A percentile compares a stretch with the other conserved stretches of the same genome.
Evolutionary conservation across 2,888 invertebrate genomes (phyloP).

Genomic region (Pterostichus madidus): DNA sequence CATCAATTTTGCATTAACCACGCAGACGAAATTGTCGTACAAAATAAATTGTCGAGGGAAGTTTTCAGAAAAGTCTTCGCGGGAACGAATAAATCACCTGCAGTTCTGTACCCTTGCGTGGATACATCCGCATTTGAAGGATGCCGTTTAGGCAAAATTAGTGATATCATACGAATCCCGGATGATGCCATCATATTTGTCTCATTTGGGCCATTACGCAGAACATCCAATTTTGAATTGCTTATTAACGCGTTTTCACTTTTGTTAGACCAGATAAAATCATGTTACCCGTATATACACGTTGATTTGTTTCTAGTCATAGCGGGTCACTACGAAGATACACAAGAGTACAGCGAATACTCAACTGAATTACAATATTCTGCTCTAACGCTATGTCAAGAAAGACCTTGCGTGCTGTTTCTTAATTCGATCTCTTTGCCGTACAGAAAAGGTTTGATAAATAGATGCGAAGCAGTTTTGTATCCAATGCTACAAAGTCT

Average conservation of each 20-base stretch:
- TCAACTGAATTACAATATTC: background rate
- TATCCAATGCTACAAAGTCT: background rate
- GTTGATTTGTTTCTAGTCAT: background rate
- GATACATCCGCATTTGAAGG: background rate
- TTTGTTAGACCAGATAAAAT: background rate
- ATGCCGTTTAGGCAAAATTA: background rate
- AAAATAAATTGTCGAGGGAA: background rate
- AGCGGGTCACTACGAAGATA: slow-evolving; percentile 13
- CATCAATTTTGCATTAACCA: background rate
- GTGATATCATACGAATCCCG: too few species aligned
- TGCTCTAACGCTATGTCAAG: background rate
- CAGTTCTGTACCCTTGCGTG: slow-evolving; percentile 28
- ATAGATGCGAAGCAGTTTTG: background rate
- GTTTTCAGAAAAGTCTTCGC: background rate
- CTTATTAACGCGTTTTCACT: background rate
- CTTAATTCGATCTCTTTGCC: background rate
- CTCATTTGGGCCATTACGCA: slow-evolving; percentile 6
- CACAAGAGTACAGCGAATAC: background rate
- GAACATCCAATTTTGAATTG: slow-evolving; percentile 10
- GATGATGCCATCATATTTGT: slow-evolving; percentile 3
- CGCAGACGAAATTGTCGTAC: slow-evolving; percentile 26
- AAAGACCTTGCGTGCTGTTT: background rate
- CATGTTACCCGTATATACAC: background rate
- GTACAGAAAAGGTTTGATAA: background rate
- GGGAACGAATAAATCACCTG: background rate